A percentile compares a stretch with the other conserved stretches of the same genome.
Evolutionary conservation across 2,113 vertebrate genomes (phyloP).

Genomic region (Gallinago jamesoni): DNA sequence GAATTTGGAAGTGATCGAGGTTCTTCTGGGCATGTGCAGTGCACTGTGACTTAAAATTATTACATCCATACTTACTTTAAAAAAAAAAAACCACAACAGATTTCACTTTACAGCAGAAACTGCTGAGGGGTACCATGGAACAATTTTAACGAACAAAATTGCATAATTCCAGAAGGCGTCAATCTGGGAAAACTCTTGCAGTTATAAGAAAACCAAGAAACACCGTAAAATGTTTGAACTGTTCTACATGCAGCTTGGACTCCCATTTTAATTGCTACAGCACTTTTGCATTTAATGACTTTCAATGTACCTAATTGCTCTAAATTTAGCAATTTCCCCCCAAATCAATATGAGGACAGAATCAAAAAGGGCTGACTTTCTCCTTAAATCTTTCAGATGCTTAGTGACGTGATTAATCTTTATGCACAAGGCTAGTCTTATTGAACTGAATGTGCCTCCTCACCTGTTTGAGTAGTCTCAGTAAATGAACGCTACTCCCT

Average conservation of each 20-base stretch:
- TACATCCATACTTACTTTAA: not conserved
- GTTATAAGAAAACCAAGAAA: constrained; percentile 8
- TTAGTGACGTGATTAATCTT: constrained; percentile 12
- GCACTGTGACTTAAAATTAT: constrained; percentile 74
- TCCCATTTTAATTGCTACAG: constrained; percentile 40
- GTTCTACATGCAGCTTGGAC: not conserved
- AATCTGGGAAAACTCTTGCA: not conserved
- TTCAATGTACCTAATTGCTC: constrained; percentile 53
- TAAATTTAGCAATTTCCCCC: constrained; percentile 53
- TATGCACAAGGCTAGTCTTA: not conserved
- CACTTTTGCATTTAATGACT: constrained; percentile 57
- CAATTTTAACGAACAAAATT: not conserved
- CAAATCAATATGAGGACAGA: constrained; percentile 55
- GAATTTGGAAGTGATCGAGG: constrained; percentile 77
- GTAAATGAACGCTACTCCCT: not conserved
- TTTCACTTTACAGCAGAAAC: constrained; percentile 47
- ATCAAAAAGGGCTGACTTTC: constrained; percentile 51
- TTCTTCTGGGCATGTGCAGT: constrained; percentile 76
- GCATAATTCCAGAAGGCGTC: not conserved
- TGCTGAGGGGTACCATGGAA: not conserved
- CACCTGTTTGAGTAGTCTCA: not conserved
- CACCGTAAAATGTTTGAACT: not conserved
- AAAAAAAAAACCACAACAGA: not conserved
- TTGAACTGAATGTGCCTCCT: not conserved
- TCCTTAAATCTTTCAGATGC: constrained; percentile 35